Base-by-base conservation (phyloP, 2,888 invertebrate genomes). In the Lottia gigantea region DNA sequence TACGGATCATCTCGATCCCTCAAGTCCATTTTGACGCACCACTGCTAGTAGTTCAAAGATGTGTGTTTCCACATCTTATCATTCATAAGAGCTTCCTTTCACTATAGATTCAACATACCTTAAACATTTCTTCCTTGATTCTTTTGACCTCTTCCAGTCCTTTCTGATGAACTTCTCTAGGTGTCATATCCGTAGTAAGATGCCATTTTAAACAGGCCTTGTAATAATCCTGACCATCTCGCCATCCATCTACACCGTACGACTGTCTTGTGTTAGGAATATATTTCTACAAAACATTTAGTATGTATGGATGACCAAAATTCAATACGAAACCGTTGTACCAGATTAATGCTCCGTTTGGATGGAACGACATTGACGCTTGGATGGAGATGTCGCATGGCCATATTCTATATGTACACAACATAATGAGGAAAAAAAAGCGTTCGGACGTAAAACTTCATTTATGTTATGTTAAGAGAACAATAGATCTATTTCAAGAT, bases 131-230 rank as follows among this genome's bases (percentile, higher is more conserved):
- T 25, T 62, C 66, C 16, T 79, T 76, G 66, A 88, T 88, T 31
- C 86, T 77, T 0, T 71, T 71, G 1, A 88, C 87, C 70, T 88
- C 88, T 7, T 80, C 63, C 6, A 83, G 63, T 4, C 88, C 88
- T 45, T 80, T 80, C 6, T 83, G 68, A 72, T 88, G 87, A 12
- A 88, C 85, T 66, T 86, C 78, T 63, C 81, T 79, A 0, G 88
- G 82, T 2, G 82, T 80, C 45, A 82, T 74, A 23, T 77, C 70
- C 3, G 82, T 64, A 0, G 86, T 83, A 1, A 86, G 79, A 72
- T 88, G 86, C 74, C 80, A 87, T 8, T 82, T 79, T 14, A 88
- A 76, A 63, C 80, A 79, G 1, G 81, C 83, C 15, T 73, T 70
- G 76, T 88, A 88, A 65, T 77, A 80, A 0, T 82, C 82, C 3